Conservation (phyloP, 2,113 vertebrate genomes). For the Pelodiscus sinensis region DNA sequence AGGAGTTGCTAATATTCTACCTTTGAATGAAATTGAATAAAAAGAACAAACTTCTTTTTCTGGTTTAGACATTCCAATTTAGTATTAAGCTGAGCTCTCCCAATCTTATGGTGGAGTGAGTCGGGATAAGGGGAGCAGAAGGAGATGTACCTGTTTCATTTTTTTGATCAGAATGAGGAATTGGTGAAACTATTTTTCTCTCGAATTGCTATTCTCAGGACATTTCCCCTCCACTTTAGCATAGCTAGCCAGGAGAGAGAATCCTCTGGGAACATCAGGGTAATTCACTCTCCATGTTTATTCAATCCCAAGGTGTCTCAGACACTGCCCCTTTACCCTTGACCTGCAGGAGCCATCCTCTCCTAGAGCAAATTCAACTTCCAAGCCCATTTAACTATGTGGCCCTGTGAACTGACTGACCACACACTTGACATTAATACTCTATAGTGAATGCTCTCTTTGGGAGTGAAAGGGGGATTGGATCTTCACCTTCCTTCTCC, state of each 20-base stretch:
- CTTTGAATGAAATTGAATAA: conserved; percentile 18
- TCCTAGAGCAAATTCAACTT: not conserved
- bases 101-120: not conserved
- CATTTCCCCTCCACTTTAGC: not conserved
- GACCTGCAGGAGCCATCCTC: not conserved
- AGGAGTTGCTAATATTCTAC: conserved; percentile 69
- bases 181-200: not conserved
- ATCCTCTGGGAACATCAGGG: rapidly evolving
- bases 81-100: rapidly evolving
- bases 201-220: not conserved
- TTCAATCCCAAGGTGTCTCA: not conserved
- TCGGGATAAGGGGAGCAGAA: rapidly evolving
- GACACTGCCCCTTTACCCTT: not conserved
- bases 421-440: not conserved
- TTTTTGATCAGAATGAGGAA: not conserved
- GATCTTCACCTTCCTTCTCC: not conserved
- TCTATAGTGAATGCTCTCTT: not conserved
- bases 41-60: conserved; percentile 26
- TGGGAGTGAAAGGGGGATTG: not conserved
- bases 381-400: not conserved
- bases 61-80: not conserved
- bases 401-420: too few species aligned
- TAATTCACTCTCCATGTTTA: not conserved
- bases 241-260: not conserved
- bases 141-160: not conserved